phyloP scores from a whole-genome alignment of 2,797 vertebrate genomes.

The Antennarius maculatus region DNA sequence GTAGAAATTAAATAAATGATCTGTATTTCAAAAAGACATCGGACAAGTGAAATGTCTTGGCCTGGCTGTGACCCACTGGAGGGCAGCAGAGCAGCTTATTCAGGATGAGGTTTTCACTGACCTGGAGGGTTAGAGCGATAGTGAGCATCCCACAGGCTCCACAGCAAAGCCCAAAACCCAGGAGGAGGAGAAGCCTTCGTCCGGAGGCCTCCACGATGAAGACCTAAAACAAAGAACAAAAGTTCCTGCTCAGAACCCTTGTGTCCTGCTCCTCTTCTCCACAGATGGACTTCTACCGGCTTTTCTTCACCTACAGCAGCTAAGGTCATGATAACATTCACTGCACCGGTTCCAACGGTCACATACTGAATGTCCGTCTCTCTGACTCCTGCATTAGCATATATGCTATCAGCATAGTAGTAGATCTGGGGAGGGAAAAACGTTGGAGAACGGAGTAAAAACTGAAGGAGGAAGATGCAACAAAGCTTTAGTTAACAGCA shows the following conservation, averaged over 20 bases:
- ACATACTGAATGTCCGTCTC: constrained; percentile 84
- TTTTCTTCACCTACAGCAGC: constrained; percentile 80
- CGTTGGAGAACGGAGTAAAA: neutral
- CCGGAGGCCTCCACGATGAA: constrained; percentile 91
- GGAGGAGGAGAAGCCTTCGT: constrained; percentile 85
- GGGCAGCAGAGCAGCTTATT: constrained; percentile 36
- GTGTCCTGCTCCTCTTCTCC: constrained; percentile 2
- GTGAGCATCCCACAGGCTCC: constrained; percentile 85
- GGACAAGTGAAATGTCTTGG: too few species aligned
- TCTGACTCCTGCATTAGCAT: constrained; percentile 83
- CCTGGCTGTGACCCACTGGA: constrained; percentile 38
- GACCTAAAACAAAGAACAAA: constrained; percentile 76
- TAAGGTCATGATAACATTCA: constrained; percentile 90
- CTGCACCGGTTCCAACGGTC: constrained; percentile 88
- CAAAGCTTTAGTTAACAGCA: neutral
- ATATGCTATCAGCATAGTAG: constrained; percentile 94
- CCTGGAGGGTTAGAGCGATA: constrained; percentile 87
- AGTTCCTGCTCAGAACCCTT: neutral
- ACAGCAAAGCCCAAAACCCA: constrained; percentile 89
- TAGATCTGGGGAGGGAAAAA: constrained; percentile 84
- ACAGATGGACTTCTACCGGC: neutral
- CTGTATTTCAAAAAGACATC: too few species aligned
- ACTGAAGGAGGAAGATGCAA: neutral
- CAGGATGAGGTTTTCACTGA: constrained; percentile 46
- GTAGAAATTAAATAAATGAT: too few species aligned